phyloP scores from a whole-genome alignment of 2,888 invertebrate species.

The Cantharis rufa region DNA sequence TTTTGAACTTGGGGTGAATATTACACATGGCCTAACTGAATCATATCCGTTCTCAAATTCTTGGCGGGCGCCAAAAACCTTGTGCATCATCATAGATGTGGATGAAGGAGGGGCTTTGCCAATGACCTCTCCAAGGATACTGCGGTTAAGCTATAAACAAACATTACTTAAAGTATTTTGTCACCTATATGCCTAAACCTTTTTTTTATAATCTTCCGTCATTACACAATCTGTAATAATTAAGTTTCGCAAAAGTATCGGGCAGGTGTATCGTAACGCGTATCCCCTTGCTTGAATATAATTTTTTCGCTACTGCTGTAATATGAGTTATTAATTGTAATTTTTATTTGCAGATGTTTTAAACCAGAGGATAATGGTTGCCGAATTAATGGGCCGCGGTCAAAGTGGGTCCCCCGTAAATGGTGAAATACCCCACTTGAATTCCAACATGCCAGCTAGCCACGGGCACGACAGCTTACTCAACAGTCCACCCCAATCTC shows the following conservation, averaged over 20 bases:
- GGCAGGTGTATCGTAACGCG: slow-evolving; percentile 42
- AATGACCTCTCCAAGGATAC: slow-evolving; percentile 43
- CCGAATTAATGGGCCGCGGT: slow-evolving; percentile 81
- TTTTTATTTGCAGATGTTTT: slow-evolving; percentile 49
- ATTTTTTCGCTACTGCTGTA: slow-evolving; percentile 25
- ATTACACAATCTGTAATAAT: slow-evolving; percentile 8
- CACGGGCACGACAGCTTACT: slow-evolving; percentile 54
- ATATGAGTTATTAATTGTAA: neutral
- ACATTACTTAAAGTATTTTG: neutral
- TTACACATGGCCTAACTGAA: slow-evolving; percentile 33
- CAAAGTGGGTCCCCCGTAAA: slow-evolving; percentile 71
- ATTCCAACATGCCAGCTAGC: slow-evolving; percentile 60
- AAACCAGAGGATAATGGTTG: slow-evolving; percentile 80
- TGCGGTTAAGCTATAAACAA: slow-evolving; percentile 35
- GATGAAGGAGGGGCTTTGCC: slow-evolving; percentile 34
- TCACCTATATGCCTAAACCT: neutral
- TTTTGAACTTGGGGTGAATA: slow-evolving; percentile 8
- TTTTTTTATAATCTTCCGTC: neutral
- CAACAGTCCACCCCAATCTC: slow-evolving; percentile 50
- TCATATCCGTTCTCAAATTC: slow-evolving; percentile 41
- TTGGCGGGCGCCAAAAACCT: slow-evolving; percentile 34
- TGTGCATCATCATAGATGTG: slow-evolving; percentile 30
- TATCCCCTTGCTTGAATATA: slow-evolving; percentile 38
- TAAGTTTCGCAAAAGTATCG: neutral
- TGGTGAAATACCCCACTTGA: slow-evolving; percentile 67